Evolutionary conservation across 2,113 vertebrate genomes (phyloP), one percentile per base, ranked within the genome.

Genomic region (Mesocricetus auratus): DNA sequence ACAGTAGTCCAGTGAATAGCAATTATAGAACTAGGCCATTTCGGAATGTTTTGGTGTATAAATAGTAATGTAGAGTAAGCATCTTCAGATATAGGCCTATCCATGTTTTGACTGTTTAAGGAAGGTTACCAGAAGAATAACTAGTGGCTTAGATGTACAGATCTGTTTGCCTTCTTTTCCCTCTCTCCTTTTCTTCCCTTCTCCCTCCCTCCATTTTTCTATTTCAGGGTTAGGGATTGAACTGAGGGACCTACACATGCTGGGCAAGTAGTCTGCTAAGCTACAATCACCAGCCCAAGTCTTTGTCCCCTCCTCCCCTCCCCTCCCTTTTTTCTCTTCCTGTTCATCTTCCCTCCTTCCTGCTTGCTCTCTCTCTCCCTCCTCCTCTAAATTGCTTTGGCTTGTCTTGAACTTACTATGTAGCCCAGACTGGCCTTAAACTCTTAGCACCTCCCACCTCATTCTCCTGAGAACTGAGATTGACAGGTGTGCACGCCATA

Each of bases 31-130:
- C 7, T 22, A 50, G 13, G 29, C 89, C 39, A 74, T 91, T 81
- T n/a, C 45, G 56, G 53, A 85, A 50, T 64, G 26, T 86, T 89
- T 93, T 95, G 56, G 33, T 86, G 53, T 53, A 29, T 74, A 17
- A 31, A 39, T 66, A 83, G 66, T 87, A 36, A 29, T 31, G 1
- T 89, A 81, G 7, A 89, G 24, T 39, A 47, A 94, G 45, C 53
- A 56, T 93, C 15, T 86, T 96, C 26, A 36, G 90, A 39, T 17
- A 47, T 58, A 58, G 78, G 50, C 81, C 24, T 78, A 56, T 47
- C 7, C 7, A 26, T 73, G 87, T 73, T 93, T 90, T 96, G 26
- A 85, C 89, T 86, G 33, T 85, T 64, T 92, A 42, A 88, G 45
- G 73, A 69, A 79, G 50, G 68, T 82, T 91, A 16, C 75, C 45